Conservation (phyloP, 2,888 invertebrate species). For the Thecocarcelia acutangulata region DNA sequence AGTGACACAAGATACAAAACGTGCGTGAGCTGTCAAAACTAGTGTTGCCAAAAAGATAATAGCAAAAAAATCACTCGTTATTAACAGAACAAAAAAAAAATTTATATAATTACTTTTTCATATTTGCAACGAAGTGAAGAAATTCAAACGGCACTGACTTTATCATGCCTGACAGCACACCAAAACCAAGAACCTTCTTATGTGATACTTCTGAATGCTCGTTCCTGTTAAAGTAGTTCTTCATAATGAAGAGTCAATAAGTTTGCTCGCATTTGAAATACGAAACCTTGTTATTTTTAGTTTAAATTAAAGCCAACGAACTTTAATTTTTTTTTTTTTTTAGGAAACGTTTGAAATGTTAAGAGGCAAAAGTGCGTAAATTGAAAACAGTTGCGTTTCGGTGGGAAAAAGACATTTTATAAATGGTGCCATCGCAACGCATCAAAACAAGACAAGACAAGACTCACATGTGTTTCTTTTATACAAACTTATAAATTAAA, state of each 20-base stretch:
- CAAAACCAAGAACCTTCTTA: slow-evolving; percentile 25
- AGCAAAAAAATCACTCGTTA: no score
- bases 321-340: slow-evolving; percentile 16
- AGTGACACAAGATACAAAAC: no score
- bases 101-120: no score
- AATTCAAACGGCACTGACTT: no score
- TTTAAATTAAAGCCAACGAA: slow-evolving; percentile 27
- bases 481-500: slow-evolving; percentile 19
- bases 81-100: no score
- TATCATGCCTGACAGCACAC: neutral
- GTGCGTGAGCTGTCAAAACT: no score
- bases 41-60: no score
- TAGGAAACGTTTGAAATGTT: slow-evolving; percentile 20
- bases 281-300: slow-evolving; percentile 45
- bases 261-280: slow-evolving; percentile 38
- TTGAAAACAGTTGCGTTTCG: slow-evolving; percentile 58
- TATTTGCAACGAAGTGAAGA: no score
- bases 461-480: slow-evolving; percentile 29
- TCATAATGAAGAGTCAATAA: neutral
- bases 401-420: slow-evolving; percentile 38
- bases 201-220: neutral
- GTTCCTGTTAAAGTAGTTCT: neutral
- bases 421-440: neutral
- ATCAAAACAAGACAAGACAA: neutral
- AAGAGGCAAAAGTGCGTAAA: slow-evolving; percentile 38